Base-by-base conservation (phyloP, 2,888 invertebrate species). In the Alitta virens region DNA sequence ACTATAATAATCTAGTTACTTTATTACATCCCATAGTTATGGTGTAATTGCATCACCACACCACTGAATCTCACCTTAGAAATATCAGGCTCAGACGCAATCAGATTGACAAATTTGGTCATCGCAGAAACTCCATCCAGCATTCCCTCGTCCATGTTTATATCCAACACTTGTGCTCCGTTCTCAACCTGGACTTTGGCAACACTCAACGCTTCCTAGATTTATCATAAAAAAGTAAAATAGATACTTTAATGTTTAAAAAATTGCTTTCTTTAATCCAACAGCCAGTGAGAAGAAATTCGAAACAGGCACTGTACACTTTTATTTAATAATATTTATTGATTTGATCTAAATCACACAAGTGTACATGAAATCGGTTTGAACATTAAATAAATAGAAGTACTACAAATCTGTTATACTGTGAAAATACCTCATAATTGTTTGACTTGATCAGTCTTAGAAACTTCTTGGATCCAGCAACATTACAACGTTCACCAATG, bases 101-200 rank as follows among this genome's bases (percentile, higher is more conserved):
- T 82, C 43, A 86, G 78, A 67, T 86, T 85, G 2, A 86, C 75
- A 74, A 87, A 86, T 59, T 83, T 84, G 5, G 82, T 77, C 85
- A 86, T 86, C 18, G 84, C 85, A 9, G 76, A 71, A 25, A 77
- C 72, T 1, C 86, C 85, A 72, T 86, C 85, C 62, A 86, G 75
- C 82, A 86, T 83, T 18, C 86, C 86, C 69, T 86, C 86, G 71
- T 86, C 86, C 85, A 86, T 85, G 74, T 86, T 86, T 52, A 86
- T 84, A 70, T 86, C 86, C 26, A 86, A 68, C 26, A 86, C 74
- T 74, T 86, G 86, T 0, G 86, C 86, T 51, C 86, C 86, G 71
- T 83, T 85, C 72, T 86, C 86, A 9, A 86, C 86, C 74, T 86
- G 86, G 1, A 68, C 63, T 69, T 85, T 85, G 21, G 86, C 86